Conservation (phyloP, 2,797 vertebrate species). For the Scomberomorus guttatus region DNA sequence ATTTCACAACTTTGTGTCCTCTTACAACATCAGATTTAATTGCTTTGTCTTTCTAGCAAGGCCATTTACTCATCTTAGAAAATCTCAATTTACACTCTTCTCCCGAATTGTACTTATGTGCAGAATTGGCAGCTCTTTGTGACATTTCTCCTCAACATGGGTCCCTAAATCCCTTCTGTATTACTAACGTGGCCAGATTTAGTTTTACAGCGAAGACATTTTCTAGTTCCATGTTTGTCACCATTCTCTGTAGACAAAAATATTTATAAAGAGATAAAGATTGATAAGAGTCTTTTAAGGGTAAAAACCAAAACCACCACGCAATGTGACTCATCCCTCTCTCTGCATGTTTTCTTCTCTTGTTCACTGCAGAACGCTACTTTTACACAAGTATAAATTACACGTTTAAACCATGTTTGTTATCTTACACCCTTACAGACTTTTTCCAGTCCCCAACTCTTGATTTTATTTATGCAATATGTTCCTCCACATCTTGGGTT, state of each 20-base stretch:
- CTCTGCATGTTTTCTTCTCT: constrained; percentile 5
- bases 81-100: constrained; percentile 10
- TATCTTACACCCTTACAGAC: neutral
- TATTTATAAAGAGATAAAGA: too few relatives aligned
- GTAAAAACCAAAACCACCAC: constrained; percentile 5
- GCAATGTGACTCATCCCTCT: constrained; percentile 37
- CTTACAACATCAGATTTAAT: neutral
- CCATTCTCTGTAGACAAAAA: constrained; percentile 36
- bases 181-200: constrained; percentile 52
- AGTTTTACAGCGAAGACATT: constrained; percentile 47
- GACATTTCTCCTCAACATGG: constrained; percentile 36
- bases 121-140: constrained; percentile 35
- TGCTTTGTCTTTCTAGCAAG: neutral
- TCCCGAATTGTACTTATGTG: constrained; percentile 1
- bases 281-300: constrained; percentile 24
- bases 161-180: constrained; percentile 45
- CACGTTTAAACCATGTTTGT: neutral
- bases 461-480: neutral
- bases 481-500: neutral
- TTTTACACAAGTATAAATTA: neutral
- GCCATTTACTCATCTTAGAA: constrained; percentile 3
- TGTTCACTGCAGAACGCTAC: neutral
- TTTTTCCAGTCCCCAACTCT: neutral
- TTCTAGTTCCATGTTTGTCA: constrained; percentile 37
- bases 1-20: neutral